These are phyloP conservation scores for Corydoras sp. DNA, from an alignment of 2,113 vertebrate genomes.

Conservation along the genomic window DNA sequence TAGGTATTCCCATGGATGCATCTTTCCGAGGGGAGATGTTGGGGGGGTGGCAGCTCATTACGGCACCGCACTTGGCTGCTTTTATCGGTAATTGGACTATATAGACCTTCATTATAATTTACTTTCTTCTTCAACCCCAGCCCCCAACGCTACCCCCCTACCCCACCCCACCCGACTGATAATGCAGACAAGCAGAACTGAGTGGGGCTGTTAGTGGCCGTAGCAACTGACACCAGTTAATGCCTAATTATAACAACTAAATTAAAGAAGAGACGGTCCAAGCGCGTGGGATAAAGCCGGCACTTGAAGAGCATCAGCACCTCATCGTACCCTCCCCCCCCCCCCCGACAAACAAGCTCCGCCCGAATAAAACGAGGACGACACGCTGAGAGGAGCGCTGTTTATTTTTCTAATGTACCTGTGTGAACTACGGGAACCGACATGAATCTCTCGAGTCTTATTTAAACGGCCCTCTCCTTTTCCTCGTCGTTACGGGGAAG, in stretches of 20 bases:
- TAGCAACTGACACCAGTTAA: conserved; percentile 97
- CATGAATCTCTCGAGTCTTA: neutral
- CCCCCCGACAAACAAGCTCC: conserved; percentile 68
- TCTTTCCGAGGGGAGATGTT: conserved; percentile 62
- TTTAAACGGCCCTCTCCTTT: conserved; percentile 1
- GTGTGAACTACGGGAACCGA: neutral
- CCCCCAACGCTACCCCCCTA: conserved; percentile 21
- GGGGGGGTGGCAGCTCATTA: conserved; percentile 98
- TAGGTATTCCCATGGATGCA: conserved; percentile 66
- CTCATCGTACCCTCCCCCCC: conserved; percentile 5
- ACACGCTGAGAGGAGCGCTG: neutral
- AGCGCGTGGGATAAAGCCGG: conserved; percentile 79
- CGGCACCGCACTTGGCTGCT: conserved; percentile 91
- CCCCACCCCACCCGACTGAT: conserved; percentile 83
- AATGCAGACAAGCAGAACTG: conserved; percentile 99
- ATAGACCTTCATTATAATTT: conserved; percentile 99
- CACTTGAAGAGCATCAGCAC: conserved; percentile 85
- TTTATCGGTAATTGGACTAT: conserved; percentile 99
- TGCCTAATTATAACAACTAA: conserved; percentile 99
- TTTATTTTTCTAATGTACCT: conserved; percentile 23
- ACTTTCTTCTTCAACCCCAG: conserved; percentile 71
- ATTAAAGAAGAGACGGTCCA: conserved; percentile 92
- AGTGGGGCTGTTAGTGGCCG: conserved; percentile 96
- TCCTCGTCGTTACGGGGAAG: conserved; percentile 1
- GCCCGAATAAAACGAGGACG: conserved; percentile 59